Conservation (phyloP, 2,797 vertebrate species). For the Rhinophrynus dorsalis region DNA sequence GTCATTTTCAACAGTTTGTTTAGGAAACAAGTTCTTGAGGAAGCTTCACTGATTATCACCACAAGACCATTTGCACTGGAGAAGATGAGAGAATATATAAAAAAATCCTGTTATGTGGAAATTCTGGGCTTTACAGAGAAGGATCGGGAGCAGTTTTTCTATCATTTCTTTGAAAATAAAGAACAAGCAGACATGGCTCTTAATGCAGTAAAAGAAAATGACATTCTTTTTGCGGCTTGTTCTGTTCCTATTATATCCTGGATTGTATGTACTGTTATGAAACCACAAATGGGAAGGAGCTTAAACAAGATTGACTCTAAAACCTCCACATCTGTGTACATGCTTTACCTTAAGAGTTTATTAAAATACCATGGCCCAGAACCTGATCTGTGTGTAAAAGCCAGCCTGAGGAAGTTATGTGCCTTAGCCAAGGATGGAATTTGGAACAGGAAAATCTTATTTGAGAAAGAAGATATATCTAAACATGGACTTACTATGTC, state of each 20-base stretch:
- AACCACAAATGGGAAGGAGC: not conserved
- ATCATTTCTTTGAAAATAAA: too few relatives aligned
- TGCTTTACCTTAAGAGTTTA: conserved; percentile 4
- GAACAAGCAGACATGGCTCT: too few relatives aligned
- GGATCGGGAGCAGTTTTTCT: too few relatives aligned
- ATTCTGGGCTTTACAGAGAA: too few relatives aligned
- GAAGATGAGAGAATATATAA: not conserved
- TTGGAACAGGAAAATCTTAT: not conserved
- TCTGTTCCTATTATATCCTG: not conserved
- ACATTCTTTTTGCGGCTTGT: not conserved
- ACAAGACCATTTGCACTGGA: not conserved
- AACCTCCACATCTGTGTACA: too few relatives aligned
- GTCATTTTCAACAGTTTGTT: too few relatives aligned
- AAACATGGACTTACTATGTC: too few relatives aligned
- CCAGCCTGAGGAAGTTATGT: not conserved
- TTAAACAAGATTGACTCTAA: not conserved
- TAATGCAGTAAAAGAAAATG: not conserved
- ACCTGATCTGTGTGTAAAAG: conserved; percentile 18
- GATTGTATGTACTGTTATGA: not conserved
- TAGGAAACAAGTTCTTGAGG: too few relatives aligned
- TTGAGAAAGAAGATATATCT: conserved; percentile 34
- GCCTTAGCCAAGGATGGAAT: too few relatives aligned
- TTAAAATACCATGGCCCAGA: conserved; percentile 5
- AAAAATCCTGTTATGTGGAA: not conserved
- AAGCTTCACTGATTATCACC: too few relatives aligned